phyloP scores from a whole-genome alignment of 2,113 vertebrate genomes.

The Lonchura striata region DNA sequence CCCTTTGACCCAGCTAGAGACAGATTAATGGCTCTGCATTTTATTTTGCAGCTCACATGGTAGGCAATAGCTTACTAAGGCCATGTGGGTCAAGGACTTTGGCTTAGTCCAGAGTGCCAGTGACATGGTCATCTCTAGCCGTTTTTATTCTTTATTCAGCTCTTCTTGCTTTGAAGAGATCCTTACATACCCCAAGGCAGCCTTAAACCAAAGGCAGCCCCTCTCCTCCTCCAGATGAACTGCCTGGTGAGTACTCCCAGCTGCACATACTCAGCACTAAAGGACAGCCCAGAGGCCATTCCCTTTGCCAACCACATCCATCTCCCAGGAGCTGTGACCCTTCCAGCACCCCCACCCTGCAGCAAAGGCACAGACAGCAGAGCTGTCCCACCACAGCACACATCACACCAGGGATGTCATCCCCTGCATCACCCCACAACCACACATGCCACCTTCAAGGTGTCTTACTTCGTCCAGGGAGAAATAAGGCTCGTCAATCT shows the following conservation, averaged over 20 bases:
- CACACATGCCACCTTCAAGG: rapidly evolving
- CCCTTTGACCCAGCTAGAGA: neutral
- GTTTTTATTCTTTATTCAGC: neutral
- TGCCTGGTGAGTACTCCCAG: neutral
- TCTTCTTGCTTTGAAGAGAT: neutral
- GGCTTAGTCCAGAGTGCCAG: neutral
- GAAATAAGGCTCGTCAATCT: constrained; percentile 94
- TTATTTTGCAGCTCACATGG: neutral
- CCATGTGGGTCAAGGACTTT: neutral
- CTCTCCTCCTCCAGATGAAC: neutral
- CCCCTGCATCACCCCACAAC: neutral
- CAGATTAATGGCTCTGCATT: neutral
- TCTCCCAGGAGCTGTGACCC: neutral
- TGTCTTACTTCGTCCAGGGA: constrained; percentile 86
- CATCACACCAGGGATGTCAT: rapidly evolving
- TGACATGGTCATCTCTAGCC: neutral
- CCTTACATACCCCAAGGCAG: neutral
- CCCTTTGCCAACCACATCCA: rapidly evolving
- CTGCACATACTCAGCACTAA: neutral
- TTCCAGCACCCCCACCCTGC: neutral
- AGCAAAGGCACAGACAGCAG: neutral
- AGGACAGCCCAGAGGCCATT: neutral
- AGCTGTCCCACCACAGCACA: neutral
- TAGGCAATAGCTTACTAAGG: neutral
- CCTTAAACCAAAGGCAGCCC: neutral